Evolutionary conservation across 2,888 invertebrate genomes (phyloP).

Genomic region (Drosophila setosimentum): DNA sequence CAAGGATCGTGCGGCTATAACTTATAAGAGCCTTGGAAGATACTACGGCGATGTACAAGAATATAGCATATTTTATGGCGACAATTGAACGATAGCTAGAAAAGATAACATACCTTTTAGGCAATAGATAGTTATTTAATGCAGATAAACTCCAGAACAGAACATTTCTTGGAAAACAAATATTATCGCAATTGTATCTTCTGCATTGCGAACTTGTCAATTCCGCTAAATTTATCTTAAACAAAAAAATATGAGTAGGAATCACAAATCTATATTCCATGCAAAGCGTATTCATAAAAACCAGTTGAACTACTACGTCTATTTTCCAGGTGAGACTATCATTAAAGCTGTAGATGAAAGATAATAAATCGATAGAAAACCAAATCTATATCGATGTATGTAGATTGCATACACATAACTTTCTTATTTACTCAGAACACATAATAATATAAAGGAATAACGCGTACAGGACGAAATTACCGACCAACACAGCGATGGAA

Average conservation of each 20-base stretch:
- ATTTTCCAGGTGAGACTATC: neutral
- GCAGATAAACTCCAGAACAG: neutral
- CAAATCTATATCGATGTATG: neutral
- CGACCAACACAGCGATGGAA: constrained; percentile 30
- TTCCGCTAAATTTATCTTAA: neutral
- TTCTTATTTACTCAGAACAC: constrained; percentile 57
- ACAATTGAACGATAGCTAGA: neutral
- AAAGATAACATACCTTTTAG: neutral
- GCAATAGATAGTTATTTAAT: neutral
- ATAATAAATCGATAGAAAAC: neutral
- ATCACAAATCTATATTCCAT: neutral
- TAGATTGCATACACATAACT: constrained; percentile 12
- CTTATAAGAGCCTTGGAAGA: too few species aligned
- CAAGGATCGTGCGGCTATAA: neutral
- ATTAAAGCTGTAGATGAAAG: neutral
- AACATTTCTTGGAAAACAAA: too few species aligned
- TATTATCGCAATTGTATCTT: neutral
- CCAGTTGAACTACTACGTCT: neutral
- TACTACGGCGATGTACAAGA: neutral
- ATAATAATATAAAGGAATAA: constrained; percentile 19
- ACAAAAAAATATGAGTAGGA: neutral
- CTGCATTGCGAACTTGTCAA: neutral
- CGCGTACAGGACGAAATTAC: constrained; percentile 74
- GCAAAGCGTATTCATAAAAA: neutral
- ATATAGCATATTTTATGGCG: neutral